Conservation (phyloP, 2,797 vertebrate genomes). For the Lophotriccus pileatus region DNA sequence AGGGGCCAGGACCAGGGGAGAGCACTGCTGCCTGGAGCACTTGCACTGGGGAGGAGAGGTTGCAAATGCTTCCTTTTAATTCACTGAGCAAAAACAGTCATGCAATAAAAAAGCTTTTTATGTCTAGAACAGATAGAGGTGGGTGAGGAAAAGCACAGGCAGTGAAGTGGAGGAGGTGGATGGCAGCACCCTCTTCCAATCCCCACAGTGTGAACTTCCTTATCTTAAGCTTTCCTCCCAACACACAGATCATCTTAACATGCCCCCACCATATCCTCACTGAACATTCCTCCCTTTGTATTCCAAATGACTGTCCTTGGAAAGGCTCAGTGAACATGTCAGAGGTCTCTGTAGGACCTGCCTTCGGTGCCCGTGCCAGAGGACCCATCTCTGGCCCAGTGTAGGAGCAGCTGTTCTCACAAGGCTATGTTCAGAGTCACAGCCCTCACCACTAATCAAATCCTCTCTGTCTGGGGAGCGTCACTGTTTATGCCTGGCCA, state of each 20-base stretch:
- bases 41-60: neutral
- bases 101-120: neutral
- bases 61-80: neutral
- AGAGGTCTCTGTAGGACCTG: neutral
- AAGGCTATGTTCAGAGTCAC: neutral
- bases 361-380: accelerated
- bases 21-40: neutral
- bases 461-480: neutral
- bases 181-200: neutral
- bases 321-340: neutral
- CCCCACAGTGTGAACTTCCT: neutral
- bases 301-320: neutral
- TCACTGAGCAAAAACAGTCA: neutral
- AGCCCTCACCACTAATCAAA: neutral
- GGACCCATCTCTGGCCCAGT: accelerated
- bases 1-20: neutral
- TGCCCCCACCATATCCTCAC: accelerated
- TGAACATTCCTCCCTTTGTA: neutral
- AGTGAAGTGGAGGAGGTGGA: neutral
- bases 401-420: neutral
- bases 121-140: neutral
- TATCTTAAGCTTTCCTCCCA: neutral
- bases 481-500: neutral
- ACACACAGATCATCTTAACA: neutral
- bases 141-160: neutral